A percentile compares a stretch with the other conserved stretches of the same genome.
Conservation (phyloP, 2,797 vertebrate species). For the Scyliorhinus canicula region DNA sequence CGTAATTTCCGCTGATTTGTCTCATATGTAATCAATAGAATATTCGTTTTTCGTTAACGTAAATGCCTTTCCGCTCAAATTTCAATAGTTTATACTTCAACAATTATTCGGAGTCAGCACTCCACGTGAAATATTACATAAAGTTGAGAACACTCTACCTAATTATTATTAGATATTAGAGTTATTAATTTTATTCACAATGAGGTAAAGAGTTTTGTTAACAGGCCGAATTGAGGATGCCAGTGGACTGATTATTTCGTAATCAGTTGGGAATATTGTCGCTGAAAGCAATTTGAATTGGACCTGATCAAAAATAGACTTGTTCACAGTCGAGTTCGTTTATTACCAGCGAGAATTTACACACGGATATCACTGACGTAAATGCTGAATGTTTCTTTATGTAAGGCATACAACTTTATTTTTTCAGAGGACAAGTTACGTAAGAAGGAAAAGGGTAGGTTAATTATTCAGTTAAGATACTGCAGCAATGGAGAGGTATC, state of each 20-base stretch:
- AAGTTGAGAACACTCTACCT: neutral
- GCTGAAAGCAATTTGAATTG: neutral
- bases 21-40: neutral
- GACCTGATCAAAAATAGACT: neutral
- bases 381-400: neutral
- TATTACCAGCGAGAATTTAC: accelerated
- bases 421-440: neutral
- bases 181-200: no score
- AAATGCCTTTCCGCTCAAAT: neutral
- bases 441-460: neutral
- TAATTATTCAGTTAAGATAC: neutral
- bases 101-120: neutral
- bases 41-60: neutral
- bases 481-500: neutral
- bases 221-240: accelerated
- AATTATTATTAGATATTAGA: neutral
- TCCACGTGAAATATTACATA: neutral
- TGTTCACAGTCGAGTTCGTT: neutral
- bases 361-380: accelerated
- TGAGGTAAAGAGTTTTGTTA: accelerated
- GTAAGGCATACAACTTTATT: neutral
- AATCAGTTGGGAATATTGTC: neutral
- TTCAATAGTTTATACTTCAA: neutral
- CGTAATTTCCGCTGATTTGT: no score
- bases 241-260: no score